phyloP scores from a whole-genome alignment of 2,113 vertebrate genomes.

The Ophiodon elongatus region DNA sequence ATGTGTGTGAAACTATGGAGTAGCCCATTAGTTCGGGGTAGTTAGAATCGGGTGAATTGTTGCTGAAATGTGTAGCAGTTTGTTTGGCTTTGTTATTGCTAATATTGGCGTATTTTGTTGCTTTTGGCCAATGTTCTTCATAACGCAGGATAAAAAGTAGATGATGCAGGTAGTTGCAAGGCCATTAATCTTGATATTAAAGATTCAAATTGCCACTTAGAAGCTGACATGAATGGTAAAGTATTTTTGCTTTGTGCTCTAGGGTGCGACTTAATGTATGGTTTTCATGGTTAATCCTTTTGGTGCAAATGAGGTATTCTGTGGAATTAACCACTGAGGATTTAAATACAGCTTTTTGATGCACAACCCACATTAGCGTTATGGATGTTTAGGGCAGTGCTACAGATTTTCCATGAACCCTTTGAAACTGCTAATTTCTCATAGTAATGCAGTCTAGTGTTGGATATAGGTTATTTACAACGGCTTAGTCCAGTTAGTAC shows the following conservation, averaged over 20 bases:
- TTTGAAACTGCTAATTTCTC: background rate
- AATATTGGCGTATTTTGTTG: background rate
- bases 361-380: background rate
- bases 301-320: background rate
- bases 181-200: background rate
- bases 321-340: background rate
- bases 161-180: background rate
- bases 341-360: background rate
- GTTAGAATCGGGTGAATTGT: background rate
- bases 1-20: background rate
- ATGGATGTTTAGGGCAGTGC: background rate
- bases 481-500: constrained; percentile 6
- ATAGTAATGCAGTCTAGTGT: background rate
- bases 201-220: background rate
- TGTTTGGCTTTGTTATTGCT: constrained; percentile 1
- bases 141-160: background rate
- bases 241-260: background rate
- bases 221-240: background rate
- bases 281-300: constrained; percentile 4
- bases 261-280: background rate
- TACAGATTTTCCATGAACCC: background rate
- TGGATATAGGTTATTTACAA: background rate
- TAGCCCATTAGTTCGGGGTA: background rate
- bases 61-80: constrained; percentile 5
- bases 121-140: background rate